phyloP scores from a whole-genome alignment of 2,888 invertebrate genomes.

The Leucozona laternaria region DNA sequence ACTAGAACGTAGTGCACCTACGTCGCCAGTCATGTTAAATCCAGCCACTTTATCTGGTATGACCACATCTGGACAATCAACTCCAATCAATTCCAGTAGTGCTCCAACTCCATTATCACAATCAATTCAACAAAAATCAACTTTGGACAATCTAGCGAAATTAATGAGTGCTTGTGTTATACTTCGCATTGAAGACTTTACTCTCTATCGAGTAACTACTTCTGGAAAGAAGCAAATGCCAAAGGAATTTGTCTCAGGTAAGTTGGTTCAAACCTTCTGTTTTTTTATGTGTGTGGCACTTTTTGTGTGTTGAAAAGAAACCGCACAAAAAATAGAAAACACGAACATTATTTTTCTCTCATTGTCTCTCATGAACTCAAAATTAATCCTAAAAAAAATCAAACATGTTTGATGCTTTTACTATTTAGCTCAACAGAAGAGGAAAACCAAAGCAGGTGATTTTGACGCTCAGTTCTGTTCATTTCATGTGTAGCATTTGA shows the following conservation, averaged over 20 bases:
- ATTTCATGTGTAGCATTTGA: slow-evolving; percentile 60
- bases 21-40: slow-evolving; percentile 80
- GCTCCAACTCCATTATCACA: slow-evolving; percentile 84
- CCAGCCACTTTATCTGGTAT: slow-evolving; percentile 77
- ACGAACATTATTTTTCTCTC: slow-evolving; percentile 25
- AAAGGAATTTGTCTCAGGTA: slow-evolving; percentile 92
- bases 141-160: slow-evolving; percentile 91
- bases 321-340: slow-evolving; percentile 40
- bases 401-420: slow-evolving; percentile 76
- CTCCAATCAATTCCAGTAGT: slow-evolving; percentile 77
- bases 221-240: slow-evolving; percentile 89
- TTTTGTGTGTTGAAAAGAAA: background rate
- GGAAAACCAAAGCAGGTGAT: slow-evolving; percentile 85
- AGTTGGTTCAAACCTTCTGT: slow-evolving; percentile 61
- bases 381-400: slow-evolving; percentile 18
- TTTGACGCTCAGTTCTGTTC: slow-evolving; percentile 75
- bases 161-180: slow-evolving; percentile 97
- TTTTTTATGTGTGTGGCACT: background rate
- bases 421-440: slow-evolving; percentile 85
- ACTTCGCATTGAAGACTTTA: slow-evolving; percentile 95
- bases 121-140: slow-evolving; percentile 86
- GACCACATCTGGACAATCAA: slow-evolving; percentile 74
- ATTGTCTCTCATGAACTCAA: slow-evolving; percentile 55
- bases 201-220: slow-evolving; percentile 93
- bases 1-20: slow-evolving; percentile 82